These are phyloP conservation scores for Aplysia californica DNA, from an alignment of 1,140 invertebrate species.

Conservation along the genomic window DNA sequence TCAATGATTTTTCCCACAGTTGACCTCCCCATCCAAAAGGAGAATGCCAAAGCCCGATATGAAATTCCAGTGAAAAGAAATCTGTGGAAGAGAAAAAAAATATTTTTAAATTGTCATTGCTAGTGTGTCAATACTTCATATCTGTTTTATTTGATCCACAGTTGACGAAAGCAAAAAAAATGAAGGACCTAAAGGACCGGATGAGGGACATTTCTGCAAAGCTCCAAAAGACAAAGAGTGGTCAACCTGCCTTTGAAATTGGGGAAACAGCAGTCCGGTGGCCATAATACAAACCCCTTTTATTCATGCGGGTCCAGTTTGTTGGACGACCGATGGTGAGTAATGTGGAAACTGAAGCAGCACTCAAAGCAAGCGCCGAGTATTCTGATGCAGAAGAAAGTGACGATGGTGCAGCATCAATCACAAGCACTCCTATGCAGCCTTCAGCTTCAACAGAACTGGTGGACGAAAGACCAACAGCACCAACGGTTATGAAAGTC, in stretches of 20 bases:
- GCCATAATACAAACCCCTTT: slow-evolving; percentile 4
- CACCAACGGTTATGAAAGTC: too few species aligned
- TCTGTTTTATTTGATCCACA: slow-evolving; percentile 11
- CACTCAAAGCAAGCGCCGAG: too few species aligned
- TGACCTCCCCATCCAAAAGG: not conserved
- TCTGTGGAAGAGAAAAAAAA: slow-evolving; percentile 18
- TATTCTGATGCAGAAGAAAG: too few species aligned
- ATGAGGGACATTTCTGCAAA: slow-evolving; percentile 18
- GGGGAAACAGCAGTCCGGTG: slow-evolving; percentile 11
- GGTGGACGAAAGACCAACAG: too few species aligned
- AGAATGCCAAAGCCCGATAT: slow-evolving; percentile 12
- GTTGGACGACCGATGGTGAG: not conserved
- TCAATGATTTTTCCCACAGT: not conserved
- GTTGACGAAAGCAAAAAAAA: slow-evolving; percentile 5
- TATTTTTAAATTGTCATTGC: not conserved
- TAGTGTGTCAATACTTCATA: slow-evolving; percentile 1
- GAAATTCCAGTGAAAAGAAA: slow-evolving; percentile 12
- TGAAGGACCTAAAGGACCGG: slow-evolving; percentile 14
- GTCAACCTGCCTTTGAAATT: slow-evolving; percentile 9
- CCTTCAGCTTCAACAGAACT: too few species aligned
- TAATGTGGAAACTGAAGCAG: too few species aligned
- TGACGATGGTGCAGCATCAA: too few species aligned
- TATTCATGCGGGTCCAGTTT: slow-evolving; percentile 18
- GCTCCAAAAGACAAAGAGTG: slow-evolving; percentile 8
- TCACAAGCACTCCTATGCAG: too few species aligned